phyloP scores from a whole-genome alignment of 2,888 invertebrate species.

The Sesamia inferens region DNA sequence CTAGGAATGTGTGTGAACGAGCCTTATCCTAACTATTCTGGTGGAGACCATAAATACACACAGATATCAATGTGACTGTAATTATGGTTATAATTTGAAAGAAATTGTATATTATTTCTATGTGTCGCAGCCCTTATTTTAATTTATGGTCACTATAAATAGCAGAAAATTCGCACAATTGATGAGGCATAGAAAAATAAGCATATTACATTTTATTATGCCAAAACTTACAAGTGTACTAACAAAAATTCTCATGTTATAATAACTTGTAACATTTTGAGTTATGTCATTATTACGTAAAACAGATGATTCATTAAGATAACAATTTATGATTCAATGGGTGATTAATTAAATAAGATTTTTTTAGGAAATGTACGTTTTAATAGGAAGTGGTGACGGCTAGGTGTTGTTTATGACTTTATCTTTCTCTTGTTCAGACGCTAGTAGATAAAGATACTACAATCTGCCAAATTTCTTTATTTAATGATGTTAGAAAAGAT shows the following conservation, averaged over 20 bases:
- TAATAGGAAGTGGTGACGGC: constrained; percentile 37
- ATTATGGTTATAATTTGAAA: not conserved
- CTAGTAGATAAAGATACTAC: too few species aligned
- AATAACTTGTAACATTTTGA: constrained; percentile 34
- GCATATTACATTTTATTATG: not conserved
- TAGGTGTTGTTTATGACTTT: not conserved
- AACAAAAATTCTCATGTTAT: constrained; percentile 51
- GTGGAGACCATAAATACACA: too few species aligned
- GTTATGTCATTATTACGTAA: constrained; percentile 57
- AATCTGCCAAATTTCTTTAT: too few species aligned
- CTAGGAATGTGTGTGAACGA: too few species aligned
- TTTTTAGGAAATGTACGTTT: constrained; percentile 41
- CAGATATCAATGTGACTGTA: too few species aligned
- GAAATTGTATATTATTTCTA: not conserved
- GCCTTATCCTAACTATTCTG: too few species aligned
- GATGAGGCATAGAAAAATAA: not conserved
- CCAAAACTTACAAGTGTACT: constrained; percentile 34
- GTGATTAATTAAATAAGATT: constrained; percentile 42
- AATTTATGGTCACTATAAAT: constrained; percentile 12
- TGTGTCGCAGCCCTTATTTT: not conserved
- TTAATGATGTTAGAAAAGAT: too few species aligned
- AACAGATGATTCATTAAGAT: constrained; percentile 62
- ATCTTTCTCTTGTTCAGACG: not conserved
- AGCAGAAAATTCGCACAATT: constrained; percentile 9
- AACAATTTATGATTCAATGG: constrained; percentile 67